Conservation (phyloP, 2,888 invertebrate genomes). For the Fissipunctia ypsillon region DNA sequence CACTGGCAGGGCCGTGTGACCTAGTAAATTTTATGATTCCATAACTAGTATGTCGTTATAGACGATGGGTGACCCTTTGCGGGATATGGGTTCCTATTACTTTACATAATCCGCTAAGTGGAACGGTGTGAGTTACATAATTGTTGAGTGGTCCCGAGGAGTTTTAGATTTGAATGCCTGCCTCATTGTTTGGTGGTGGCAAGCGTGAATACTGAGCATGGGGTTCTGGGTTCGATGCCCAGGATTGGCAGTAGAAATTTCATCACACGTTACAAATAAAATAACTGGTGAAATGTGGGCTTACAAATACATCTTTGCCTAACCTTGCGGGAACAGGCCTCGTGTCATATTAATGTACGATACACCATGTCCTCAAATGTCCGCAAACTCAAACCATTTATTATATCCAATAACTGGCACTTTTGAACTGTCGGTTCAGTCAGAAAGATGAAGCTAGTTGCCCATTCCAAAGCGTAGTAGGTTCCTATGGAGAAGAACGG, state of each 20-base stretch:
- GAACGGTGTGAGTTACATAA: conserved; percentile 25
- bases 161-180: not conserved
- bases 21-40: conserved; percentile 44
- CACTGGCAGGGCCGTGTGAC: conserved; percentile 28
- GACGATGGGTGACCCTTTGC: conserved; percentile 29
- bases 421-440: not conserved
- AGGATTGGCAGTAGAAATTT: too few relatives aligned
- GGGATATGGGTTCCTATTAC: conserved; percentile 22
- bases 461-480: not conserved
- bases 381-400: not conserved
- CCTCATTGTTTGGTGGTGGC: too few relatives aligned
- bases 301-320: too few relatives aligned
- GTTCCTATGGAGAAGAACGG: not conserved
- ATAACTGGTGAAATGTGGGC: too few relatives aligned
- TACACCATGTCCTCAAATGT: not conserved
- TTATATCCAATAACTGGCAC: not conserved
- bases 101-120: conserved; percentile 42
- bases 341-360: not conserved
- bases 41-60: conserved; percentile 26
- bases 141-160: not conserved
- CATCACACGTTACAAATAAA: not conserved
- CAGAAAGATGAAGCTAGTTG: not conserved
- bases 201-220: not conserved
- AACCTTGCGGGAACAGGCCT: too few relatives aligned
- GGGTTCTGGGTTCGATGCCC: not conserved